These are phyloP conservation scores for Drosophila ananassae DNA, from an alignment of 1,140 invertebrate genomes.

Conservation along the genomic window DNA sequence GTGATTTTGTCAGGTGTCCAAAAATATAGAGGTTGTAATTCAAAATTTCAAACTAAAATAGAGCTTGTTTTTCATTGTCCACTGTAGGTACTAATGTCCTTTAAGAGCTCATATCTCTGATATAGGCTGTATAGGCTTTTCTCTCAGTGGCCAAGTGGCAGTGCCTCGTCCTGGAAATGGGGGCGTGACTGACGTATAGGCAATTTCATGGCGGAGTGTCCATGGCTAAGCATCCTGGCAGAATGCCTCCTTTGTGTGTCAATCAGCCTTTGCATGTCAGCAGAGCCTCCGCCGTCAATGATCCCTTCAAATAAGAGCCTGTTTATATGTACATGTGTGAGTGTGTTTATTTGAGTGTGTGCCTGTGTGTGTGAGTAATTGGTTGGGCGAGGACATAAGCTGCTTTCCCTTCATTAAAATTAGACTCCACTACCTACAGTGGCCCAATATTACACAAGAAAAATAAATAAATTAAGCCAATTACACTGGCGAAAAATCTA, in stretches of 20 bases:
- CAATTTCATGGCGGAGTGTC: conserved; percentile 7
- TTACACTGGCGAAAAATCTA: conserved; percentile 1
- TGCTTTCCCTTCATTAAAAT: conserved; percentile 35
- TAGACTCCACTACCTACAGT: conserved; percentile 13
- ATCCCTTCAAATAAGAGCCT: neutral
- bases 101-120: too few species aligned
- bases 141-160: neutral
- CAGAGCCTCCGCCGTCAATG: conserved; percentile 47
- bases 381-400: conserved; percentile 20
- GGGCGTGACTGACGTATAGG: neutral
- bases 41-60: neutral
- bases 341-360: conserved; percentile 9
- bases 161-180: neutral
- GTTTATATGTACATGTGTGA: conserved; percentile 10
- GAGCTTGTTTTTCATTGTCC: too few species aligned
- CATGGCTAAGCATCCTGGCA: conserved; percentile 31
- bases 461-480: conserved; percentile 9
- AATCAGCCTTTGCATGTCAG: conserved; percentile 75
- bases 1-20: neutral
- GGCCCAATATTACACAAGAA: neutral
- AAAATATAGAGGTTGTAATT: neutral
- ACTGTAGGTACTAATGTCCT: too few species aligned
- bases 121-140: neutral
- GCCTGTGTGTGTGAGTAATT: conserved; percentile 19
- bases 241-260: conserved; percentile 66